Conservation (phyloP, 2,888 invertebrate species). For the Oscheius sp. region DNA sequence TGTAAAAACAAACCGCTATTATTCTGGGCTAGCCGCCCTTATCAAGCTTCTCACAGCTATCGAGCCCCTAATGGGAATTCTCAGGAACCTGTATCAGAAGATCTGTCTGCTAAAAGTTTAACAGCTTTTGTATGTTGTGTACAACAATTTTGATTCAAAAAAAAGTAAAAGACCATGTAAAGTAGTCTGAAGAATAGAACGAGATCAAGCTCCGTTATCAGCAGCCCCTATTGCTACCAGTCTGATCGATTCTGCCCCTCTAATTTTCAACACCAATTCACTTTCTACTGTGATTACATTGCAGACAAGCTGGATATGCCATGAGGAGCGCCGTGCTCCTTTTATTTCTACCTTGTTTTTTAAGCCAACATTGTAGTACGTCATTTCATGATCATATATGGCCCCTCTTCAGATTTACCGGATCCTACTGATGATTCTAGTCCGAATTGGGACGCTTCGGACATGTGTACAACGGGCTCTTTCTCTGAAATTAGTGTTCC, state of each 20-base stretch:
- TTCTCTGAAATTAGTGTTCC: constrained; percentile 8
- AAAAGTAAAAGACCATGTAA: too few species aligned
- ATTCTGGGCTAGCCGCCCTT: too few species aligned
- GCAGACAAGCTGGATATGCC: constrained; percentile 11
- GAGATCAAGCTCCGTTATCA: constrained; percentile 27
- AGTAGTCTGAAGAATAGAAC: background rate
- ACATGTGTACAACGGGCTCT: constrained; percentile 10
- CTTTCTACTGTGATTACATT: background rate
- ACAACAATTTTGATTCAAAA: background rate
- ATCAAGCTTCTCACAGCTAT: too few species aligned
- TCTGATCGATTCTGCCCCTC: constrained; percentile 17
- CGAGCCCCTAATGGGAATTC: too few species aligned
- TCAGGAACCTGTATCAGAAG: background rate
- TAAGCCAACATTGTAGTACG: constrained; percentile 10
- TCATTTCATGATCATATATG: background rate
- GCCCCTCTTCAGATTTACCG: background rate
- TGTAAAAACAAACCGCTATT: too few species aligned
- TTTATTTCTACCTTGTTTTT: constrained; percentile 9
- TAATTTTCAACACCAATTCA: constrained; percentile 26
- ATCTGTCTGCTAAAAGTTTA: background rate
- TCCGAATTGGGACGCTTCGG: constrained; percentile 9
- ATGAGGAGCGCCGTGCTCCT: constrained; percentile 30
- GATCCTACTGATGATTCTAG: background rate
- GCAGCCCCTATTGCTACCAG: constrained; percentile 34
- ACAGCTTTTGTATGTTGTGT: background rate